Evolutionary conservation across 2,888 invertebrate species (phyloP), one percentile per base, ranked within the genome.

Genomic region (Thymelicus acteon): DNA sequence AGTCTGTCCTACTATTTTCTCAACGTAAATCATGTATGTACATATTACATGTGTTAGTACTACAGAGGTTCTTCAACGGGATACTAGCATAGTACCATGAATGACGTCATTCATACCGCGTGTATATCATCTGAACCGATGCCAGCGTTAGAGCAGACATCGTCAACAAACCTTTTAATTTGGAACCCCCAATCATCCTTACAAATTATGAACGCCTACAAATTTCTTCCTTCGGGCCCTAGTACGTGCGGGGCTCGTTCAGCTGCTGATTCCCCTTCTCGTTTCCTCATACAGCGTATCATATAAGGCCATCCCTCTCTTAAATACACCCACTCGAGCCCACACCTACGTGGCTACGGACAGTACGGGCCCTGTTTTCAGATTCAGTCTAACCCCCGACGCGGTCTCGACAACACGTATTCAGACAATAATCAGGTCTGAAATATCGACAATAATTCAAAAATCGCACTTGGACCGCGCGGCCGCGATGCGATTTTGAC

Each of bases 191-290:
- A 86, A 87, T 90, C 85, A 85, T 81, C 84, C 84, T 83, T 86
- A 87, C 83, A 86, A 54, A 87, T 87, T 85, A 86, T 86, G 77
- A 80, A 87, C 89, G 91, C 91, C 90, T 89, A 89, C 90, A 86
- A 90, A 85, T 87, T 67, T 88, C 87, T 86, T 89, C 86, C 88
- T 88, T 84, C 82, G 80, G 81, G 82, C 75, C 75, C 19, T 75
- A 79, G 82, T 86, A 87, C 86, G 86, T 84, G 81, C 81, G 64
- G 80, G 79, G 79, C 19, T 79, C 86, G 83, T 79, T 54, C 54
- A 79, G 79, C 78, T 80, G 79, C 78, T 75, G 74, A 78, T 70
- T 19, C 61, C 1, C 78, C 54, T 7, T 81, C 88, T 72, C 80
- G 75, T 49, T 88, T 79, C 0, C 49, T 10, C 82, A 0, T 3